These are phyloP conservation scores for Dynastes grantii DNA, from an alignment of 2,888 invertebrate genomes.

Conservation along the genomic window DNA sequence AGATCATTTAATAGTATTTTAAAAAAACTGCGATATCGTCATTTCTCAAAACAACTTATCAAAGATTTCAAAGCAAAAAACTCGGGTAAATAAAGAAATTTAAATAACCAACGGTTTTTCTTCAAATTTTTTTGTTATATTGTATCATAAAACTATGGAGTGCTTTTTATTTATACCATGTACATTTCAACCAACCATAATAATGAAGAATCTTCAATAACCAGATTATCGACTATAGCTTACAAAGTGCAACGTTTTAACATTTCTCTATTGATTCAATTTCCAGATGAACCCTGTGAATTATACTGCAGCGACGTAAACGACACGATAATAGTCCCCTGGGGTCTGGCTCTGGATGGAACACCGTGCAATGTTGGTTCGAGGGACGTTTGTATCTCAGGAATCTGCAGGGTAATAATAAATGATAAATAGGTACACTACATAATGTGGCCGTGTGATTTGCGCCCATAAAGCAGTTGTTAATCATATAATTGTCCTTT, in stretches of 20 bases:
- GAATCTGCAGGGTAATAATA: slow-evolving; percentile 79
- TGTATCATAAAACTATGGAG: too few species aligned
- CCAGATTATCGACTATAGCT: slow-evolving; percentile 14
- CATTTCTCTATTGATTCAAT: slow-evolving; percentile 41
- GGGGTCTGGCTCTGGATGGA: slow-evolving; percentile 85
- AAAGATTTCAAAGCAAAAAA: too few species aligned
- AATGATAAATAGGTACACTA: slow-evolving; percentile 32
- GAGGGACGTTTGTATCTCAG: slow-evolving; percentile 88
- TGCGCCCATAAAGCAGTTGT: not conserved
- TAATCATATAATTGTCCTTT: not conserved
- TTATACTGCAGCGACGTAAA: slow-evolving; percentile 86
- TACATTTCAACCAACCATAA: too few species aligned
- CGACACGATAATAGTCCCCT: slow-evolving; percentile 81
- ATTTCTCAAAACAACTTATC: too few species aligned
- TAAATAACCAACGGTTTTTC: too few species aligned
- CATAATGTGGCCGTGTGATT: slow-evolving; percentile 7
- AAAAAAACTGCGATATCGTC: too few species aligned
- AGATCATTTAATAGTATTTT: too few species aligned
- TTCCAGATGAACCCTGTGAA: slow-evolving; percentile 83
- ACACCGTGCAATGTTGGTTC: slow-evolving; percentile 89
- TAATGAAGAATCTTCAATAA: too few species aligned
- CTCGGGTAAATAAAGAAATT: too few species aligned
- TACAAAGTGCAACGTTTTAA: slow-evolving; percentile 15
- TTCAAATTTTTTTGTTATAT: too few species aligned
- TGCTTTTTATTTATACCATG: too few species aligned